Evolutionary conservation across 2,113 vertebrate genomes (phyloP).

Genomic region (Rousettus leschenaultii): DNA sequence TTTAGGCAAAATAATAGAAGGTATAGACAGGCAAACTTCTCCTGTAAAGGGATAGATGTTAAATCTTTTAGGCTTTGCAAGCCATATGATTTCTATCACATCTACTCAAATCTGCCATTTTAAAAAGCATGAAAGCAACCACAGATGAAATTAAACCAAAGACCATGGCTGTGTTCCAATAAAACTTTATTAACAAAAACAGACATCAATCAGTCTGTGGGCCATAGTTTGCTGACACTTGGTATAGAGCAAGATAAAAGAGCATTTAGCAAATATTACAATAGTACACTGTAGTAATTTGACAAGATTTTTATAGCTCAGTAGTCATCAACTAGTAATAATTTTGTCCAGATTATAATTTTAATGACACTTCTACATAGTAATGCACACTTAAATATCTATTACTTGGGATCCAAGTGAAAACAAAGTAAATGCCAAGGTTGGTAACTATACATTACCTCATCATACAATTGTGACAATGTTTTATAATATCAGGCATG

Average conservation of each 20-base stretch:
- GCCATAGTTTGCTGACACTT: not conserved
- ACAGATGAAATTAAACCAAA: not conserved
- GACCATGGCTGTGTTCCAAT: not conserved
- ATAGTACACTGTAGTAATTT: not conserved
- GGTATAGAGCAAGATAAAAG: not conserved
- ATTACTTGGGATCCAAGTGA: constrained; percentile 3
- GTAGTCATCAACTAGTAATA: not conserved
- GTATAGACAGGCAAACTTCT: not conserved
- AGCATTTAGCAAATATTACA: not conserved
- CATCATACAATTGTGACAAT: not conserved
- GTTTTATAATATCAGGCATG: not conserved
- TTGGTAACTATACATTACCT: not conserved
- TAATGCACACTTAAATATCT: constrained; percentile 2
- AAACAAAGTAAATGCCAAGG: not conserved
- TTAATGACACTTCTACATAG: constrained; percentile 8
- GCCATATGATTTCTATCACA: not conserved
- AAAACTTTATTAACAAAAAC: constrained; percentile 37
- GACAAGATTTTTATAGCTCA: not conserved
- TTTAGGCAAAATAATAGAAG: not conserved
- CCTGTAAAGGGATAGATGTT: not conserved
- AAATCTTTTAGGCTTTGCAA: not conserved
- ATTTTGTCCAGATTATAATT: constrained; percentile 14
- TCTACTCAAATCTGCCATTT: not conserved
- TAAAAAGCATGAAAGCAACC: not conserved
- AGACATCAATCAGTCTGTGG: not conserved